Evolutionary conservation across 2,888 invertebrate genomes (phyloP), one percentile per base, ranked within the genome.

Genomic region (Agapostemon virescens): DNA sequence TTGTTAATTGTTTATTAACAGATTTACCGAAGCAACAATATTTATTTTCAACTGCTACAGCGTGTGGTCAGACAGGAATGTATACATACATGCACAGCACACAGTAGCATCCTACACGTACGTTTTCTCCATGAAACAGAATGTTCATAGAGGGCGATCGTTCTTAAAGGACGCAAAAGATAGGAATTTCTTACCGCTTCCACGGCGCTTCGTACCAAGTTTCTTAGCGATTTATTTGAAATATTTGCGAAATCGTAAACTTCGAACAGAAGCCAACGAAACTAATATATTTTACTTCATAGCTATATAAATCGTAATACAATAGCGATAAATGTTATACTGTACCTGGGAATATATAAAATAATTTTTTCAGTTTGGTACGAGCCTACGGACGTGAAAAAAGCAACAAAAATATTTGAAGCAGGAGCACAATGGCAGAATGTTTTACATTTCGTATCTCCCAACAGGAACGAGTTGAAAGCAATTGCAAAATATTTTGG

Each of bases 361-460:
- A 66, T 30, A 86, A 87, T 90, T 92, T 92, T 95, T 95, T 84
- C 94, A 96, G 98, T 98, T 11, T 97, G 97, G 94, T 98, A 96
- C 91, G 98, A 98, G 91, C 98, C 98, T 0, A 98, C 98, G 0
- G 98, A 98, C 89, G 93, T 95, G 88, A 94, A 95, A 85, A 96
- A 97, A 90, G 96, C 97, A 0, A 92, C 93, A 0, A 97, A 96
- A 92, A 95, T 96, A 36, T 96, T 97, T 82, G 75, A 90, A 75
- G 81, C 87, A 20, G 82, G 81, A 55, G 38, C 85, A 4, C 89
- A 91, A 52, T 94, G 93, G 93, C 90, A 93, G 78, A 82, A 88
- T 30, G 88, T 92, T 0, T 89, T 96, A 38, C 93, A 93, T 30
- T 95, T 95, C 86, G 94, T 96, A 9, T 97, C 97, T 1, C 98